A percentile compares a stretch with the other conserved stretches of the same genome.
Evolutionary conservation across 2,113 vertebrate species (phyloP).

Genomic region (Cyphomyrus plagiostoma): DNA sequence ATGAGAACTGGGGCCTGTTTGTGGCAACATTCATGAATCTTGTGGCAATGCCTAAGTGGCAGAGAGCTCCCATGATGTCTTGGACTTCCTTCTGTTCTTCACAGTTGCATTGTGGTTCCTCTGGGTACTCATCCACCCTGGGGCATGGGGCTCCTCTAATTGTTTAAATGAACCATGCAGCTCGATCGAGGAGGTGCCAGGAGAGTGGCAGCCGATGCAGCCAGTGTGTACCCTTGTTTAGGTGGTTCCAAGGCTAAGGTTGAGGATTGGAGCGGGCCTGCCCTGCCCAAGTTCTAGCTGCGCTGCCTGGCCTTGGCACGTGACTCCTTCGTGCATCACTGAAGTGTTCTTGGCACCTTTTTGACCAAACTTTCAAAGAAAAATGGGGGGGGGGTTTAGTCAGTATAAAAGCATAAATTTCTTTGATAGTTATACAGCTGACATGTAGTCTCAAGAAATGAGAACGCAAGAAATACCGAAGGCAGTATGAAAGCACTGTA

Average conservation of each 20-base stretch:
- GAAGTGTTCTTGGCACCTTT: slow-evolving; percentile 16
- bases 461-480: slow-evolving; percentile 5
- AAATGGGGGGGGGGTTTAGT: not conserved
- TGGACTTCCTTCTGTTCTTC: not conserved
- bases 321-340: slow-evolving; percentile 26
- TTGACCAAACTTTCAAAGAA: slow-evolving; percentile 28
- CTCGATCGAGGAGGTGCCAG: not conserved
- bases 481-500: slow-evolving; percentile 19
- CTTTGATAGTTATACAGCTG: slow-evolving; percentile 29
- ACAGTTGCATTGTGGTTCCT: not conserved
- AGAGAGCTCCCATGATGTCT: not conserved
- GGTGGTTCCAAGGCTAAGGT: not conserved
- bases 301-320: not conserved
- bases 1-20: not conserved
- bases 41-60: not conserved
- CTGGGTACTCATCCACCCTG: not conserved
- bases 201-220: not conserved
- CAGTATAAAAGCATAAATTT: slow-evolving; percentile 35
- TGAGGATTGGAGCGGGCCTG: not conserved
- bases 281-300: not conserved
- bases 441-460: slow-evolving; percentile 3
- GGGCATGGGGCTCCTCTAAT: not conserved
- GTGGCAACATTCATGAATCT: not conserved
- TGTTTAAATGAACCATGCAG: not conserved
- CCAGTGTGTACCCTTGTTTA: not conserved